Conservation (phyloP, 2,113 vertebrate genomes). For the Carollia perspicillata region DNA sequence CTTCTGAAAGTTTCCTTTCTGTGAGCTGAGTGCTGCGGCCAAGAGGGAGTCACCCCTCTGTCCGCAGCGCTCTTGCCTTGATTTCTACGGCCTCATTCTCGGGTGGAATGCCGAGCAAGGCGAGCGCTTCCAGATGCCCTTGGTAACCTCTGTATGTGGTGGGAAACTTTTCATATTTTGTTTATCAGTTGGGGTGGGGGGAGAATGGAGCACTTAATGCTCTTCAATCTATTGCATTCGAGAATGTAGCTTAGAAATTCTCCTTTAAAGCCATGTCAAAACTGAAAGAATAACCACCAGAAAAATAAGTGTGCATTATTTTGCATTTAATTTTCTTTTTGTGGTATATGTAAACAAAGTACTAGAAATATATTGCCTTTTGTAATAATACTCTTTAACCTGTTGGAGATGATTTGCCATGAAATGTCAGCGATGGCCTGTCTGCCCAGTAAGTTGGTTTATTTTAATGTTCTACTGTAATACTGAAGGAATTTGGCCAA, state of each 20-base stretch:
- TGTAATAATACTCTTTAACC: conserved; percentile 20
- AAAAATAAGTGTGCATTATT: background rate
- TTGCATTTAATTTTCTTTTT: conserved; percentile 43
- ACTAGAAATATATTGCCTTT: conserved; percentile 13
- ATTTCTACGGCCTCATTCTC: background rate
- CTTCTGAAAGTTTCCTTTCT: background rate
- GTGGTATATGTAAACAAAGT: conserved; percentile 20
- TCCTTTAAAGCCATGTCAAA: conserved; percentile 51
- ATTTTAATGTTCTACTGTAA: background rate
- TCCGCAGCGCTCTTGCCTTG: background rate
- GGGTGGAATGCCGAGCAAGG: background rate
- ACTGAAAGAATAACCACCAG: background rate
- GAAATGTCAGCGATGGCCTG: background rate
- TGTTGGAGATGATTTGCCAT: conserved; percentile 21
- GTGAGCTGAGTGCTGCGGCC: background rate
- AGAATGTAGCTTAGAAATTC: conserved; percentile 46
- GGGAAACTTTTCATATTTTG: background rate
- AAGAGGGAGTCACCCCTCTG: background rate
- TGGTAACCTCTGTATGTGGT: conserved; percentile 20
- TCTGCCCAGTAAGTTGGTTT: background rate
- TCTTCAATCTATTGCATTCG: conserved; percentile 40
- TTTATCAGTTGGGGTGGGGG: background rate
- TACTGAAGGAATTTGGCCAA: background rate
- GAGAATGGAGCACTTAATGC: conserved; percentile 55
- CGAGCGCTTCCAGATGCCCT: background rate